phyloP scores from a whole-genome alignment of 2,888 invertebrate genomes.

The Lasioglossum calceatum region DNA sequence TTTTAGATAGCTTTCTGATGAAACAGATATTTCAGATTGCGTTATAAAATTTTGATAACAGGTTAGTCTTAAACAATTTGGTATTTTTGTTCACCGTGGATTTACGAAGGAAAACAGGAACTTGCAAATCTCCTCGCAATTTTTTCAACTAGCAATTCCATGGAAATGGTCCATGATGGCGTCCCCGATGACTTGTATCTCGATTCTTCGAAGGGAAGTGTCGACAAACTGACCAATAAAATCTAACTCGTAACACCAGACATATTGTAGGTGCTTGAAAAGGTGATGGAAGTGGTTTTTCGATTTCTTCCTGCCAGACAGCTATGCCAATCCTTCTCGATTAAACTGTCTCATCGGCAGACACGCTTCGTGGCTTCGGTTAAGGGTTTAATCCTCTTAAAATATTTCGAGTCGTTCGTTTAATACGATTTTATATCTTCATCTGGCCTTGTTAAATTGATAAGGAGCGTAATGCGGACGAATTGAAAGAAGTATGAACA shows the following conservation, averaged over 20 bases:
- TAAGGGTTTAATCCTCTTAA: slow-evolving; percentile 61
- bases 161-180: background rate
- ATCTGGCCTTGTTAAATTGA: background rate
- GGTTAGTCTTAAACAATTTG: no score
- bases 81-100: no score
- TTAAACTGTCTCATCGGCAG: slow-evolving; percentile 52
- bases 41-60: no score
- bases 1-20: background rate
- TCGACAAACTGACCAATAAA: background rate
- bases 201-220: background rate
- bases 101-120: background rate
- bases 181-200: background rate
- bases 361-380: slow-evolving; percentile 37
- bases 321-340: slow-evolving; percentile 37
- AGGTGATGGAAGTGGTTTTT: slow-evolving; percentile 53
- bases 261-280: slow-evolving; percentile 63
- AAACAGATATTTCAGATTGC: no score
- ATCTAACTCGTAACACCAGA: slow-evolving; percentile 4
- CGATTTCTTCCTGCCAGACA: slow-evolving; percentile 38
- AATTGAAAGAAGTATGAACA: background rate
- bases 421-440: slow-evolving; percentile 21
- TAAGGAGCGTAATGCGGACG: background rate
- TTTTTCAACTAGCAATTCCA: background rate
- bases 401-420: slow-evolving; percentile 38
- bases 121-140: background rate